Base-by-base conservation (phyloP, 2,888 invertebrate genomes). In the Plutella xylostella region DNA sequence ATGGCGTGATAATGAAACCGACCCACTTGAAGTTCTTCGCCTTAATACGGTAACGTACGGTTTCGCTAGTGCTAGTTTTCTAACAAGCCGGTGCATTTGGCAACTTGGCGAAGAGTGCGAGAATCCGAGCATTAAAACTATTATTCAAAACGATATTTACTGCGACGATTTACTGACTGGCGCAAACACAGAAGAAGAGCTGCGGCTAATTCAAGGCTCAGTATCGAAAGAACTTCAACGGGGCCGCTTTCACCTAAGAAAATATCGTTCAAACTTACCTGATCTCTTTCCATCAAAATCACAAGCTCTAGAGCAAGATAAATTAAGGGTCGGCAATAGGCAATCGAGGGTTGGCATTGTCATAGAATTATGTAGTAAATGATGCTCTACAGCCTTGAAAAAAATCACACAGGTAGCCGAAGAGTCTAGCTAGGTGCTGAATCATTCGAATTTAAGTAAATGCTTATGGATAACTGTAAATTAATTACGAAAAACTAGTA, bases 191-290 rank as follows among this genome's bases (percentile, higher is more conserved):
- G 11, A 14, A 17, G 41, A 17, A 3, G 21, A 41, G 18, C 15
- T 44, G 21, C 1, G 28, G 2, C 18, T 22, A n/a, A 48, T 45
- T 18, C 31, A 20, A 18, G 41, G 34, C 20, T 22, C 42, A 39
- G 40, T 48, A 1, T 34, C 46, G 2, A 4, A 33, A 33, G 33
- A n/a, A 7, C 15, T 33, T 7, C 12, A 33, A 15, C 3, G 12
- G 33, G 33, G 33, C 12, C 25, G 48, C 21, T 49, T 51, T 12
- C 30, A 45, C 33, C 33, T 51, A 15, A 38, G 51, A 17, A 51
- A 49, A 33, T 51, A 28, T 18, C 42, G 35, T 18, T 40, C 45
- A 0, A 48, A 48, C 25, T 2, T n/a, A 20, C 30, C 33, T 14
- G 15, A 12, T 17, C 20, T 43, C 3, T 40, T 48, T 15, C n/a